Conservation (phyloP, 2,797 vertebrate species). For the Huso huso region DNA sequence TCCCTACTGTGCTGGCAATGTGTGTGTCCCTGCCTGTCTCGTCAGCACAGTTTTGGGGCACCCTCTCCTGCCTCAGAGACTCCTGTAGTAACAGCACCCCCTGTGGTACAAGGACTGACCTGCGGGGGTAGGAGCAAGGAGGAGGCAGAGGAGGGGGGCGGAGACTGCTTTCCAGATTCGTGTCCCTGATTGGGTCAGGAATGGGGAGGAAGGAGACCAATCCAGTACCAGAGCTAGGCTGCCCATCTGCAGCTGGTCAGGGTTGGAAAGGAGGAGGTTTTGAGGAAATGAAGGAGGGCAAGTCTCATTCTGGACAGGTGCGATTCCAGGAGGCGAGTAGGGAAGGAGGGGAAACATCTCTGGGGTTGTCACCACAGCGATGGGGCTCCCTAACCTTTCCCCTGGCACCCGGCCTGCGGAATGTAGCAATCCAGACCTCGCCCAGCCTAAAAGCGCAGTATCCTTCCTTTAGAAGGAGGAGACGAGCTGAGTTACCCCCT, state of each 20-base stretch:
- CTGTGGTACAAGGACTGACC: no score
- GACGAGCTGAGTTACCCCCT: conserved; percentile 32
- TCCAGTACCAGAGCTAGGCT: conserved; percentile 63
- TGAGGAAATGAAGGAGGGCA: background rate
- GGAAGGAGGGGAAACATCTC: background rate
- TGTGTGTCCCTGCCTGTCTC: no score
- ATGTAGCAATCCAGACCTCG: conserved; percentile 88
- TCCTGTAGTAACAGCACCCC: no score
- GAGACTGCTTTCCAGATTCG: conserved; percentile 28
- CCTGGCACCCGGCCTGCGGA: conserved; percentile 50
- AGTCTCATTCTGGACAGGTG: background rate
- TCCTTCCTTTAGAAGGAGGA: conserved; percentile 70
- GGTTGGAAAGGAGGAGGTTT: conserved; percentile 12
- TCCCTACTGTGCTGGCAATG: no score
- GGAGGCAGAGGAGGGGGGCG: conserved; percentile 46
- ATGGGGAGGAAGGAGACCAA: conserved; percentile 68
- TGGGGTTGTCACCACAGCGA: conserved; percentile 31
- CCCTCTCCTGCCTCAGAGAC: no score
- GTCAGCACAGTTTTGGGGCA: no score
- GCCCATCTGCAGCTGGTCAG: conserved; percentile 54
- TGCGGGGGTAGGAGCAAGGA: no score
- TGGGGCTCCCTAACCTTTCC: conserved; percentile 48
- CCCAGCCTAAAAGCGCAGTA: conserved; percentile 81
- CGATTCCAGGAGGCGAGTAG: background rate
- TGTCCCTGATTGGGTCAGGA: conserved; percentile 23